A percentile compares a stretch with the other conserved stretches of the same genome.
phyloP scores from a whole-genome alignment of 2,888 invertebrate genomes.

The Notocelia uddmanniana region DNA sequence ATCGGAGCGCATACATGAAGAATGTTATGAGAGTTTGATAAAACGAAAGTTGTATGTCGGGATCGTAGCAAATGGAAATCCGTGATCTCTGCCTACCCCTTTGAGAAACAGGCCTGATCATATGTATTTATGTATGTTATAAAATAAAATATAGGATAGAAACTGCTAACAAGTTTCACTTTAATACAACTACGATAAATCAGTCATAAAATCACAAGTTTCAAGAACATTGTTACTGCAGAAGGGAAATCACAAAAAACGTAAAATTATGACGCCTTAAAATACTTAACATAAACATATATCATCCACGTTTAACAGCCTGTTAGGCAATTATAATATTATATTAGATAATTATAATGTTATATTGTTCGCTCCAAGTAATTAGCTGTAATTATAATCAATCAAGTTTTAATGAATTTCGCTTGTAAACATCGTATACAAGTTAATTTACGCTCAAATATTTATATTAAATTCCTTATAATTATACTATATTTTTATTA shows the following conservation, averaged over 20 bases:
- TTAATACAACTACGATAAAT: slow-evolving; percentile 1
- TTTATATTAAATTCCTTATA: slow-evolving; percentile 21
- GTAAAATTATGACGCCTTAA: slow-evolving; percentile 32
- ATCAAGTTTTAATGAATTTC: slow-evolving; percentile 37
- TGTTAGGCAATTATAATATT: slow-evolving; percentile 32
- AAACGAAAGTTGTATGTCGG: too few species aligned
- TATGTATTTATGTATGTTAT: too few species aligned
- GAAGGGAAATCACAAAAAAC: slow-evolving; percentile 17
- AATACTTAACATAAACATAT: slow-evolving; percentile 31
- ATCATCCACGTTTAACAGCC: slow-evolving; percentile 10
- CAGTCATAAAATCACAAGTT: slow-evolving; percentile 8
- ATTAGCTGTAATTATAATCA: slow-evolving; percentile 39
- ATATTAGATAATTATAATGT: slow-evolving; percentile 18
- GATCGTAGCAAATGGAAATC: too few species aligned
- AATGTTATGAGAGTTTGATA: too few species aligned
- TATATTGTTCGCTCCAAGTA: slow-evolving; percentile 19
- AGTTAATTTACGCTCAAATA: slow-evolving; percentile 22
- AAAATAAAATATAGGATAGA: background rate
- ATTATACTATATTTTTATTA: slow-evolving; percentile 1
- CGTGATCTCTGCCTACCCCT: too few species aligned
- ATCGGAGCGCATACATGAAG: too few species aligned
- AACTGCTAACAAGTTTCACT: background rate
- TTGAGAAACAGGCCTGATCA: too few species aligned
- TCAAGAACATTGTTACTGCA: background rate
- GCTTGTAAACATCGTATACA: slow-evolving; percentile 19